Evolutionary conservation across 2,888 invertebrate species (phyloP), one percentile per base, ranked within the genome.

Genomic region (Diarsia dahlii): DNA sequence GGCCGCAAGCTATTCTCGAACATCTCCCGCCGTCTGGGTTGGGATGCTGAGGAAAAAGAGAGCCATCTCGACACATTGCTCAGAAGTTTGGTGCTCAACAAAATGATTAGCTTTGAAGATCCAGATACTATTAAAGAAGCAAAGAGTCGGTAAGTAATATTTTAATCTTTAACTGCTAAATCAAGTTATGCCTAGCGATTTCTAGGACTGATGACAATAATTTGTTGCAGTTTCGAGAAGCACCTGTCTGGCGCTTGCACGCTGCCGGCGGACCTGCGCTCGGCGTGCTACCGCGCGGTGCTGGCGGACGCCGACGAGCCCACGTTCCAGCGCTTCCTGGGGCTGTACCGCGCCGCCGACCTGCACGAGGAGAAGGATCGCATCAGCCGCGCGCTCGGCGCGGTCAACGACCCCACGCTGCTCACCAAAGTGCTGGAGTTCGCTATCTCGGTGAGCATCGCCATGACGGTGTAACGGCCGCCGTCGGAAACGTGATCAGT

Each of bases 281-380:
- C 97, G 88, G 97, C 98, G 80, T 99, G 99, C 88, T 99, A 99
- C 96, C 98, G 98, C 91, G 98, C 99, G 8, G 98, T 98, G 65
- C 96, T 99, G 74, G 96, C 97, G 84, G 97, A 97, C 68, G 98
- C 98, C 28, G 98, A 98, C 91, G 97, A 97, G 81, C 94, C 96
- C 20, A 97, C 98, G 20, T 99, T 98, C 91, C 97, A 98, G 71
- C 97, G 98, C 58, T 97, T 99, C 97, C 95, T 99, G 84, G 97
- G 97, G 91, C 94, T 99, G 84, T 99, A 99, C 95, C 97, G 98
- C 86, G 97, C 98, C 67, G 97, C 98, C 10, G 99, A 99, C 95
- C 96, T 99, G 86, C 98, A 99, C 90, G 99, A 99, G 95, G 99
- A 99, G 94, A 99, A 99, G 94, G 98, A 99, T 93, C 97, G 99